Evolutionary conservation across 1,140 invertebrate species (phyloP), one percentile per base, ranked within the genome.

Genomic region (Parapsyche elsis): DNA sequence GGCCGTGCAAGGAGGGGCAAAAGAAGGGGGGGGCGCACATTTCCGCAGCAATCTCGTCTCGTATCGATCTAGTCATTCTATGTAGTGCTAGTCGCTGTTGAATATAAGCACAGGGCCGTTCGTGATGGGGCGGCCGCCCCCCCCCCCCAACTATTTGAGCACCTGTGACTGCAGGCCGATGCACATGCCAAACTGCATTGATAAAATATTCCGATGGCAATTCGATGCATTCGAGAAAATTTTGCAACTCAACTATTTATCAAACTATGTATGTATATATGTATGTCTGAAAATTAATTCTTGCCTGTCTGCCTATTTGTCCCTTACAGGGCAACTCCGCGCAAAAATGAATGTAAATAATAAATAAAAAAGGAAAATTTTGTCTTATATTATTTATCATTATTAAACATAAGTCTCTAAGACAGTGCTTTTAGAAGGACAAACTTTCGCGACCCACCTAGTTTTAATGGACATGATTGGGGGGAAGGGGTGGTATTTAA

Each of bases 101-200:
- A 19, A 26, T n/a, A n/a, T 26, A 67, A 67, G 24, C 64, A 67
- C 23, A 67, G 5, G n/a, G 9, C 24, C 64, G 23, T 67, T 9
- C 24, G 14, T 24, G 24, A 24, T 12, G 64, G 9, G 24, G 23
- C 24, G 9, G 64, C 16, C 2, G 16, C 10, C 49, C 10, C 16
- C 16, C 1, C 49, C 10, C 49, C 16, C 10, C 12, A 10, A 4
- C 30, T 1, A 38, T 38, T 38, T 38, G n/a, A 61, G 21, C 57
- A 61, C 57, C 57, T 61, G 57, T 16, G 21, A 61, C 57, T 16
- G 16, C 9, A 19, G 57, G 30, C 30, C n/a, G 57, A 61, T 61
- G 57, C n/a, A n/a, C 57, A 19, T 19, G 57, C 57, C 57, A 61
- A 61, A 61, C 57, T 61, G 57, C 57, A 61, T 61, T 21, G 57